Percentiles rank a stretch among this genome's conserved stretches.
Conservation (phyloP, 2,113 vertebrate genomes). For the Labeo rohita region DNA sequence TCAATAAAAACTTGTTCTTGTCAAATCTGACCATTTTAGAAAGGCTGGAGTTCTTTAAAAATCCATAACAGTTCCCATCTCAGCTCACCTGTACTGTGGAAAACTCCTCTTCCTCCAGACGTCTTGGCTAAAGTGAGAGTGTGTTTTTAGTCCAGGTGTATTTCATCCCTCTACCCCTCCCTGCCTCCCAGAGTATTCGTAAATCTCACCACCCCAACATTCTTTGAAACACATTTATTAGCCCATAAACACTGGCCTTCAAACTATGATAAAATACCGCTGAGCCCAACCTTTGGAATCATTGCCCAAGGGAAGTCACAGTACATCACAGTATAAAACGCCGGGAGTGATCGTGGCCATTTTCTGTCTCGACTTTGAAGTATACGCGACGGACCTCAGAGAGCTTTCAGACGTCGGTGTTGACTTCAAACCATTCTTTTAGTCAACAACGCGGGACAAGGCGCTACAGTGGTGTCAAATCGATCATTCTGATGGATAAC, state of each 20-base stretch:
- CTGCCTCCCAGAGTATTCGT: constrained; percentile 20
- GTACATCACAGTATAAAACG: background rate
- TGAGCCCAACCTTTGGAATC: constrained; percentile 69
- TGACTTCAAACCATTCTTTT: constrained; percentile 41
- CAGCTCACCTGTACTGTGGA: constrained; percentile 22
- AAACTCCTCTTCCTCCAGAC: constrained; percentile 10
- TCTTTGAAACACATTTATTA: constrained; percentile 64
- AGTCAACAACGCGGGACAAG: background rate
- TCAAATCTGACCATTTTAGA: background rate
- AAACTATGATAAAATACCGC: constrained; percentile 56
- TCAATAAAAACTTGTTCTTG: background rate
- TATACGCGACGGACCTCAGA: background rate
- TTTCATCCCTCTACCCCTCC: constrained; percentile 33
- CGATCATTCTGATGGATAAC: constrained; percentile 5
- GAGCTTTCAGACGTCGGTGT: constrained; percentile 35
- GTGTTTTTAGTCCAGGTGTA: background rate
- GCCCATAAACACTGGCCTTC: constrained; percentile 64
- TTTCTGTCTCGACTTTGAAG: constrained; percentile 30
- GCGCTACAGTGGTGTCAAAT: background rate
- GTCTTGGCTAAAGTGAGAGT: background rate
- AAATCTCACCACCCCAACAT: constrained; percentile 33
- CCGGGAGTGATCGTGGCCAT: constrained; percentile 20
- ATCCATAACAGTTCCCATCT: background rate
- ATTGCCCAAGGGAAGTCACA: background rate
- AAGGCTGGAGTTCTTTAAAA: background rate